These are phyloP conservation scores for Maccullochella peelii DNA, from an alignment of 2,113 vertebrate genomes.

Conservation along the genomic window DNA sequence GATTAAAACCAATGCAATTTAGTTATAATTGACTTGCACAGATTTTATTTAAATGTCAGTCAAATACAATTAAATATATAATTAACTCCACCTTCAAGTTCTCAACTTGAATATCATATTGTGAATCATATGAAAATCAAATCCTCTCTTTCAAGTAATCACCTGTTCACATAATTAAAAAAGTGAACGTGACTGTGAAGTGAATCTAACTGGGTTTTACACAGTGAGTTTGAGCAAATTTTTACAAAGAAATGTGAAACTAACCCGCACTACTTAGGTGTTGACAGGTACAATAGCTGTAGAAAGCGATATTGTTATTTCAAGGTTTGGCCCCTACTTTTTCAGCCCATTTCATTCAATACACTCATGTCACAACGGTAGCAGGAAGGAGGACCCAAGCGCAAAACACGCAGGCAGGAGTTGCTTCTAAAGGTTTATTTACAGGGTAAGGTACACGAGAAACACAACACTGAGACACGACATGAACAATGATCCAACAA, in stretches of 20 bases:
- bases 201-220: background rate
- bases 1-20: background rate
- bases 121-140: background rate
- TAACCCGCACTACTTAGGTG: background rate
- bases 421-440: too few relatives aligned
- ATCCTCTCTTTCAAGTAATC: background rate
- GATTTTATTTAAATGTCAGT: slow-evolving; percentile 10
- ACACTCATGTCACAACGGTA: too few relatives aligned
- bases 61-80: slow-evolving; percentile 1
- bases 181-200: background rate
- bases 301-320: background rate
- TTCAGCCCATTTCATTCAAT: background rate
- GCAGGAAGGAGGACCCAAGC: too few relatives aligned
- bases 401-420: too few relatives aligned
- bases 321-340: background rate
- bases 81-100: background rate
- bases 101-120: background rate
- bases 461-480: too few relatives aligned
- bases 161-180: background rate
- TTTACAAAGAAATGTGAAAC: background rate
- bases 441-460: too few relatives aligned
- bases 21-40: background rate
- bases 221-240: background rate
- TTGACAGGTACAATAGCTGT: background rate
- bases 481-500: too few relatives aligned